Evolutionary conservation across 2,888 invertebrate genomes (phyloP), one percentile per base, ranked within the genome.

Genomic region (Apamea sordens): DNA sequence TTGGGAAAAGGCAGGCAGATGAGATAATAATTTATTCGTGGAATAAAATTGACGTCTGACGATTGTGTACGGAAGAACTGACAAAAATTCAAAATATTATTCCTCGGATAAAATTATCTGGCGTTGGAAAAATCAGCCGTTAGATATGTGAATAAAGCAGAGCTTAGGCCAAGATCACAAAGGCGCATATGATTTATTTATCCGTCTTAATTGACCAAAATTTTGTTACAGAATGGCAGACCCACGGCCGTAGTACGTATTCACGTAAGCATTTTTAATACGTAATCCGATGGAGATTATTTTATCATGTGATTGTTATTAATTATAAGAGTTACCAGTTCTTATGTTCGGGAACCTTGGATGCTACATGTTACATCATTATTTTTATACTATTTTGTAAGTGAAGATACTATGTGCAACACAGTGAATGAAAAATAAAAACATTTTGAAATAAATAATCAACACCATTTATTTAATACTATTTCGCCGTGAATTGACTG

Each of bases 401-500:
- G 78, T 75, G 15, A 50, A 65, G 67, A 44, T 68, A 64, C 32
- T 59, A 64, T 44, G 44, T 28, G 0, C 59, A 63, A 10, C 24
- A 21, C 28, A 76, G 41, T 73, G 47, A 64, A 67, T 61, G 64
- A 28, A 63, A 85, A 87, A 86, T 74, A 91, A 91, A 87, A 83
- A 89, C 88, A 89, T 89, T 89, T 82, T 84, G 78, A 83, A 86
- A 79, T 87, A 89, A 90, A 92, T 95, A 92, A 94, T 96, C 92
- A 95, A 96, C 95, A 95, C 95, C 94, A 92, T 96, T 96, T 95
- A 95, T 94, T 95, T 93, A 95, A 95, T 95, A 95, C 94, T 93
- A 93, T 90, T 92, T 91, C 91, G 92, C 93, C 92, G 91, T 91
- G 92, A 92, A 84, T 91, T 93, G 94, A 88, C 92, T 92, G 91